Percentiles rank a stretch among this genome's conserved stretches.
These are phyloP conservation scores for Dasyornis broadbenti DNA, from an alignment of 2,113 vertebrate species.

Conservation along the genomic window DNA sequence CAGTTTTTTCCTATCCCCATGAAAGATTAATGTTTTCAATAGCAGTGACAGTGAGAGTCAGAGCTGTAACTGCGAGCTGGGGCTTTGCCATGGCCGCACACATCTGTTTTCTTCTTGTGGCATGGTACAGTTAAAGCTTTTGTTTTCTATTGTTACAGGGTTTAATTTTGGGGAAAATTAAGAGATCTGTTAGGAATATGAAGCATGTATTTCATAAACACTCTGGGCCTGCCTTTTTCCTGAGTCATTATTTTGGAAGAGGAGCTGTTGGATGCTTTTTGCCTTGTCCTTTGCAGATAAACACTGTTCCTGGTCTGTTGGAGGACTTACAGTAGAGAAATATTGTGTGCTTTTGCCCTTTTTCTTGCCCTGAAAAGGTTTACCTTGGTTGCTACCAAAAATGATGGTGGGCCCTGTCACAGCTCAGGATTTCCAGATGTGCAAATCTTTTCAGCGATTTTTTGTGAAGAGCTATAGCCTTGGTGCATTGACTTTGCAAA, in stretches of 20 bases:
- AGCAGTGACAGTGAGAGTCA: background rate
- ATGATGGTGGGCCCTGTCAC: background rate
- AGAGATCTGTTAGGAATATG: background rate
- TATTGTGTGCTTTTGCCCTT: background rate
- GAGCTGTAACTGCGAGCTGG: background rate
- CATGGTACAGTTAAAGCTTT: background rate
- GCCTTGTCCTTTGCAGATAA: background rate
- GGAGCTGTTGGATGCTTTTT: background rate
- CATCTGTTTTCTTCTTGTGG: background rate
- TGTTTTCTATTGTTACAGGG: background rate
- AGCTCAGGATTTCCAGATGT: background rate
- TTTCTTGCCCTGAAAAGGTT: background rate
- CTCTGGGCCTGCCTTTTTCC: background rate
- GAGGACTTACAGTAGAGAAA: background rate
- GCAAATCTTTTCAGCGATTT: background rate
- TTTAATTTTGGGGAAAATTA: background rate
- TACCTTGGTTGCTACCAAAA: background rate
- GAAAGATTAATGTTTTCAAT: background rate
- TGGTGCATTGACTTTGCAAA: background rate
- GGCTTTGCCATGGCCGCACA: background rate
- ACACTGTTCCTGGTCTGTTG: background rate
- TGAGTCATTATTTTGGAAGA: background rate
- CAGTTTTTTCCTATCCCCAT: background rate
- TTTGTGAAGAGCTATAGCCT: background rate
- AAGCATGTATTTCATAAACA: background rate